These are phyloP conservation scores for Sabatieria punctata DNA, from an alignment of 2,888 invertebrate species.

Conservation along the genomic window DNA sequence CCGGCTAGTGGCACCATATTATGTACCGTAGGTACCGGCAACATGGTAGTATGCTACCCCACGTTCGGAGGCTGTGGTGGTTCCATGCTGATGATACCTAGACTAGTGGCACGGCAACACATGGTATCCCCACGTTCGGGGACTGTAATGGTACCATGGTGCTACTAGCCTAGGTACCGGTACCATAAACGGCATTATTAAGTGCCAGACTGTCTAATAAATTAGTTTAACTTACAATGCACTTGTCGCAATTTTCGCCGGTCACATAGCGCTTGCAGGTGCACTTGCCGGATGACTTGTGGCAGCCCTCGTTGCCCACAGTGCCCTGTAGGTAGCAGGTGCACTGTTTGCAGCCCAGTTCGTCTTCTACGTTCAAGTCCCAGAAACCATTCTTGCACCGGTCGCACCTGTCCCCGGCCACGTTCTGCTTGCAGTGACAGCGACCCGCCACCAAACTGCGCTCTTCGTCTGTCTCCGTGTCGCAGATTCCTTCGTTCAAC, in stretches of 20 bases:
- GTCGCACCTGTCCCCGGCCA: slow-evolving; percentile 76
- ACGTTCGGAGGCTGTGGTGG: no score
- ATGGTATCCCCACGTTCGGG: no score
- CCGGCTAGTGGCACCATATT: no score
- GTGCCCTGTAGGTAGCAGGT: slow-evolving; percentile 78
- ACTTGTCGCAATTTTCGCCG: slow-evolving; percentile 86
- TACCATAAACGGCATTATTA: no score
- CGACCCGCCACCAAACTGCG: slow-evolving; percentile 65
- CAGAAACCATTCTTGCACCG: slow-evolving; percentile 81
- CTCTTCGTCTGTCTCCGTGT: slow-evolving; percentile 61
- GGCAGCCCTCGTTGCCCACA: slow-evolving; percentile 71
- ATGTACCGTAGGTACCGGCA: no score
- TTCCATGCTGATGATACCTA: no score
- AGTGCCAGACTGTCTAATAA: no score
- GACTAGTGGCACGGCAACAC: no score
- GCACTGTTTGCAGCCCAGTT: slow-evolving; percentile 43
- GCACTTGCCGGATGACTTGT: slow-evolving; percentile 72
- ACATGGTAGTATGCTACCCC: no score
- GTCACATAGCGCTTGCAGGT: slow-evolving; percentile 86
- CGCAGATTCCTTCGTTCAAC: slow-evolving; percentile 78
- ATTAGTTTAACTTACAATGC: slow-evolving; percentile 41
- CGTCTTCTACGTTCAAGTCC: slow-evolving; percentile 34
- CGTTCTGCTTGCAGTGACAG: slow-evolving; percentile 79
- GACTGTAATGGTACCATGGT: no score
- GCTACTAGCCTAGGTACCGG: no score